phyloP scores from a whole-genome alignment of 2,888 invertebrate genomes.

The Leucophenga maculata region DNA sequence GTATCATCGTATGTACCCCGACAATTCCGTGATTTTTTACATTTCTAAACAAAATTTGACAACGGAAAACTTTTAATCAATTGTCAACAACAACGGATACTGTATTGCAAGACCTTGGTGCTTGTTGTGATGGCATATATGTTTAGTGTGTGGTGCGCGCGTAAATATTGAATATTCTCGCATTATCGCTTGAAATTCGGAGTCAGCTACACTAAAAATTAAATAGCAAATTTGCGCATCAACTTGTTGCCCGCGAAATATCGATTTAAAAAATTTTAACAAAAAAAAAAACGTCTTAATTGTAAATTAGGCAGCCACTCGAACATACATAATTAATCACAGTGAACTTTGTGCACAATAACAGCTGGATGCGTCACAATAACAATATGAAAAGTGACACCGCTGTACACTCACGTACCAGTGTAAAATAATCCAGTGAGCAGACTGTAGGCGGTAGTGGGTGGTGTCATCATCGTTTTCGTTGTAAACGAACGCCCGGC shows the following conservation, averaged over 20 bases:
- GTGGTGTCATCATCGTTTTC: neutral
- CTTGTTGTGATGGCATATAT: neutral
- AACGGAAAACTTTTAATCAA: conserved; percentile 22
- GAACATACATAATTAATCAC: conserved; percentile 2
- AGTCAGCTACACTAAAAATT: too few relatives aligned
- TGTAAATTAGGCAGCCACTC: too few relatives aligned
- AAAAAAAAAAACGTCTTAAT: neutral
- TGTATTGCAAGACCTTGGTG: conserved; percentile 21
- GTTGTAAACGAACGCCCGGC: neutral
- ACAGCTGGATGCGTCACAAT: conserved; percentile 3
- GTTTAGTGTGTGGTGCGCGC: neutral
- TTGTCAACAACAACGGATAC: conserved; percentile 31
- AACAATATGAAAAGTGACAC: neutral
- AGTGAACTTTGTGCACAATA: neutral
- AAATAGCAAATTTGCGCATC: neutral
- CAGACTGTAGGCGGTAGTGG: neutral
- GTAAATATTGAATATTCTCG: too few relatives aligned
- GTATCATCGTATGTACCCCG: too few relatives aligned
- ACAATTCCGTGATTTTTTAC: too few relatives aligned
- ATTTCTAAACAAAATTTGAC: too few relatives aligned
- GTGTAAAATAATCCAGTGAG: neutral
- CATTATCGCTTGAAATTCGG: too few relatives aligned
- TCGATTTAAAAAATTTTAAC: conserved; percentile 10
- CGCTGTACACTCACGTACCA: neutral
- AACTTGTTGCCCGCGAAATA: conserved; percentile 18